Conservation (phyloP, 53 echinoderm and acorn worm genomes). For the Stichopus horrens region DNA sequence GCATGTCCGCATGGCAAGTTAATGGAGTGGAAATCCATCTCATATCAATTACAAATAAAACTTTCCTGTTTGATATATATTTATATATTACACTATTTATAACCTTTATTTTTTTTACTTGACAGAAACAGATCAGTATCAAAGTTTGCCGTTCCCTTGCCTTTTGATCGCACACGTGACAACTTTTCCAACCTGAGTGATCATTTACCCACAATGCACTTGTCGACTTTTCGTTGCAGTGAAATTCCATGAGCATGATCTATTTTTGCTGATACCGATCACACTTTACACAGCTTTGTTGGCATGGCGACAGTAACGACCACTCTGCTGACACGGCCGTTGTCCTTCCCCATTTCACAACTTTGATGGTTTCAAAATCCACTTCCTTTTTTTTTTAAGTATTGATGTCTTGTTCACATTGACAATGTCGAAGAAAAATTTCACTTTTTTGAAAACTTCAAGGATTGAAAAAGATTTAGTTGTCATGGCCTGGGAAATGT, state of each 20-base stretch:
- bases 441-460: not conserved
- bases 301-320: slow-evolving; percentile 22
- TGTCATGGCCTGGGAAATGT: not conserved
- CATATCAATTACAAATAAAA: not conserved
- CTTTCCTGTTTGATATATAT: not conserved
- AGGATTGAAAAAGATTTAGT: too few relatives aligned
- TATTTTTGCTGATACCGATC: slow-evolving; percentile 16
- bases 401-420: not conserved
- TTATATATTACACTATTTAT: not conserved
- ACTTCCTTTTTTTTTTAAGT: not conserved
- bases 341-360: not conserved
- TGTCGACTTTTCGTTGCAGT: slow-evolving; percentile 39
- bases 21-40: slow-evolving; percentile 29
- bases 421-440: not conserved
- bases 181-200: slow-evolving; percentile 13
- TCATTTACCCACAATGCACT: slow-evolving; percentile 45
- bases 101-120: slow-evolving; percentile 1
- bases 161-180: slow-evolving; percentile 24
- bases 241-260: slow-evolving; percentile 32
- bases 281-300: slow-evolving; percentile 20
- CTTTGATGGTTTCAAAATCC: not conserved
- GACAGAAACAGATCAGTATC: slow-evolving; percentile 5
- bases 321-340: not conserved
- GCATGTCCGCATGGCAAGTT: slow-evolving; percentile 41
- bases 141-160: slow-evolving; percentile 42